Conservation (phyloP, 2,888 invertebrate species). For the Pherbina coryleti region DNA sequence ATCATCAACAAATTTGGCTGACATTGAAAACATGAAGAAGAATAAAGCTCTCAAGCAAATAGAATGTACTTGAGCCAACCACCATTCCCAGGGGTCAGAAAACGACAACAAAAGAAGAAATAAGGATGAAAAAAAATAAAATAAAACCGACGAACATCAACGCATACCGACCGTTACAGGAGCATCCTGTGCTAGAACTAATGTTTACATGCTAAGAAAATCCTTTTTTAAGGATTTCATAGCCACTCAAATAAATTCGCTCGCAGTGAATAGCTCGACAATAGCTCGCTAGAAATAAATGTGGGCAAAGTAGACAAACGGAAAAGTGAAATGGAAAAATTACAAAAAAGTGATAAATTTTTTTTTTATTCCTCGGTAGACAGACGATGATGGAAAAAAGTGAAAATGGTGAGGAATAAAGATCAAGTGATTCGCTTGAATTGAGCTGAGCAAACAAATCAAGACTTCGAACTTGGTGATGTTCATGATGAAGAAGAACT, state of each 20-base stretch:
- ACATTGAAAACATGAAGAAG: background rate
- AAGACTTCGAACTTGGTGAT: background rate
- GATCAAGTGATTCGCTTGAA: constrained; percentile 37
- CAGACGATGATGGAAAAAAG: background rate
- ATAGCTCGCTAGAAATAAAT: background rate
- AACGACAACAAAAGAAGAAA: background rate
- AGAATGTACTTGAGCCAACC: background rate
- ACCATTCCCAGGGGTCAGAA: constrained; percentile 7
- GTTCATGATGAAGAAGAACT: background rate
- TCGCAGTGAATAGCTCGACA: background rate
- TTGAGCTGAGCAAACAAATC: constrained; percentile 31
- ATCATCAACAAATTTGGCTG: background rate
- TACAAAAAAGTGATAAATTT: background rate
- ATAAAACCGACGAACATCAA: background rate
- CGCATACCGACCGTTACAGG: background rate
- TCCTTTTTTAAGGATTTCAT: background rate
- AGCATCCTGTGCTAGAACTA: background rate
- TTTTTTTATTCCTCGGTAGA: background rate
- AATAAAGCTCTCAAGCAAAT: background rate
- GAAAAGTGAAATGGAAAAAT: background rate
- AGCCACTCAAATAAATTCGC: constrained; percentile 22
- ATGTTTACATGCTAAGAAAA: constrained; percentile 14
- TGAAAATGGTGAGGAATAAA: constrained; percentile 14
- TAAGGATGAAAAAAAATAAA: background rate
- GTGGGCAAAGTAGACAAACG: background rate